Percentiles rank a stretch among this genome's conserved stretches.
These are phyloP conservation scores for Okamejei kenojei DNA, from an alignment of 2,797 vertebrate genomes.

Conservation along the genomic window DNA sequence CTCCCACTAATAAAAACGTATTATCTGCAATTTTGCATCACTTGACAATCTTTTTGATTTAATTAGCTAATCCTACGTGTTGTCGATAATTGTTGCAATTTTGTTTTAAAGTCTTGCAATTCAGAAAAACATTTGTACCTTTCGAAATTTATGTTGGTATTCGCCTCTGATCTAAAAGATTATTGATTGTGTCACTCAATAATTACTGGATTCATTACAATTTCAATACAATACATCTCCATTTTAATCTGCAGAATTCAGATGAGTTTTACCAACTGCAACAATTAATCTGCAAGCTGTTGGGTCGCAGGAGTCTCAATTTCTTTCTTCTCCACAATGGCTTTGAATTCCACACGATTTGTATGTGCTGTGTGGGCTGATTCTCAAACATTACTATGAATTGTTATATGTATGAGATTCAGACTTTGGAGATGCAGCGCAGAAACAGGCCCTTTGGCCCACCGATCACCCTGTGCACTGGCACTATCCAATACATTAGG, in stretches of 20 bases:
- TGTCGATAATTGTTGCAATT: background rate
- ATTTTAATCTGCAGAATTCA: background rate
- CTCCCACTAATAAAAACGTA: background rate
- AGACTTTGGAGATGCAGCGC: too few species aligned
- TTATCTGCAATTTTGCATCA: background rate
- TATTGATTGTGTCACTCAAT: background rate
- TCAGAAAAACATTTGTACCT: too few species aligned
- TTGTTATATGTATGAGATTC: background rate
- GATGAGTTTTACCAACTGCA: background rate
- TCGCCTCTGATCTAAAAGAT: background rate
- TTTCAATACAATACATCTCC: background rate
- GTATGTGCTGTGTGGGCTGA: background rate
- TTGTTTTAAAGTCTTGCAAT: background rate
- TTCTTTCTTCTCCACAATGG: background rate
- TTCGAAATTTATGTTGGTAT: too few species aligned
- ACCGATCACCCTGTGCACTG: too few species aligned
- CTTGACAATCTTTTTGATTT: background rate
- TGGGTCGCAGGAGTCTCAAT: background rate
- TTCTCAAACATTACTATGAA: background rate
- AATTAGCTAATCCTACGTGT: background rate
- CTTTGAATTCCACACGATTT: background rate
- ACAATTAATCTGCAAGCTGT: background rate
- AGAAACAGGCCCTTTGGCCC: too few species aligned
- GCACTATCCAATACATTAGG: too few species aligned
- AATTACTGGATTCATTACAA: background rate